Evolutionary conservation across 2,113 vertebrate genomes (phyloP).

Genomic region (Prochilodus magdalenae): DNA sequence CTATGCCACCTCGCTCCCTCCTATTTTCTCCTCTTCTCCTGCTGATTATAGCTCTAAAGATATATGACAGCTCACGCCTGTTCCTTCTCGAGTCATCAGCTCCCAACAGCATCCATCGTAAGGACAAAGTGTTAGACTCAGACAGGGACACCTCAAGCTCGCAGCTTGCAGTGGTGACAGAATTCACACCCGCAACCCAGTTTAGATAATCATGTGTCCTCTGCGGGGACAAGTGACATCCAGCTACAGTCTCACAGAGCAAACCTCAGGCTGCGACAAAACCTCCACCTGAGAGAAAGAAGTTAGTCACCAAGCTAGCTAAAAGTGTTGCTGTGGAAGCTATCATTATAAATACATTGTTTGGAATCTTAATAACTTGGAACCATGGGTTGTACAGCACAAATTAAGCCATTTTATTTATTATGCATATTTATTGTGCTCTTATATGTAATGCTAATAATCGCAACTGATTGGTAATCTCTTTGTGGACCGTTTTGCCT

Average conservation of each 20-base stretch:
- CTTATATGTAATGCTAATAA: too few species aligned
- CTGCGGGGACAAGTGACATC: background rate
- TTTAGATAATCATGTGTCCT: background rate
- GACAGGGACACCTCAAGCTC: conserved; percentile 29
- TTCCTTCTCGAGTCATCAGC: background rate
- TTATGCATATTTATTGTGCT: too few species aligned
- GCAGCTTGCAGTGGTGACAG: conserved; percentile 8
- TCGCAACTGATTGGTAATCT: too few species aligned
- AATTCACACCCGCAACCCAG: conserved; percentile 39
- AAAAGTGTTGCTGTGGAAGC: background rate
- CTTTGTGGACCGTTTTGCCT: too few species aligned
- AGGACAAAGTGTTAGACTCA: conserved; percentile 36
- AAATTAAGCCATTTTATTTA: too few species aligned
- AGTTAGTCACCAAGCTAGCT: background rate
- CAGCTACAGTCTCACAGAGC: background rate
- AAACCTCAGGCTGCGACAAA: background rate
- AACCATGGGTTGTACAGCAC: too few species aligned
- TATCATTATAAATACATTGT: too few species aligned
- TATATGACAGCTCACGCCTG: conserved; percentile 25
- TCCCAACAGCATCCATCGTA: conserved; percentile 29
- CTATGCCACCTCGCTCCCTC: conserved; percentile 42
- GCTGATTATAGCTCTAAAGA: conserved; percentile 29
- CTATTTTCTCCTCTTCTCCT: background rate
- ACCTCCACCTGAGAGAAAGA: background rate
- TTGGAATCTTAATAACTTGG: too few species aligned